Conservation (phyloP, 2,113 vertebrate species). For the Hippocampus guttulatus region DNA sequence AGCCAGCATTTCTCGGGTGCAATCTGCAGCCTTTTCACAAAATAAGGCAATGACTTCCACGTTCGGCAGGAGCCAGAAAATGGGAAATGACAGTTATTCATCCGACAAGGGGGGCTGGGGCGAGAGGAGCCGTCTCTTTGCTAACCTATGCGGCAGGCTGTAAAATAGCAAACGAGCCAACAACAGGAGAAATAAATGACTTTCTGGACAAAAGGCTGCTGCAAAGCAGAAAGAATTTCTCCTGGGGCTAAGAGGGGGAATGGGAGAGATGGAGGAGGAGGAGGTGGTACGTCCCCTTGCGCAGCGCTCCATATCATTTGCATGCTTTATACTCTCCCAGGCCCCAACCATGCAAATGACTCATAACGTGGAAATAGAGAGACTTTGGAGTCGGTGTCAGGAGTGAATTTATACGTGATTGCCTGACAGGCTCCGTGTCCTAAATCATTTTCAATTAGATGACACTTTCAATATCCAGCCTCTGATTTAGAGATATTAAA, state of each 20-base stretch:
- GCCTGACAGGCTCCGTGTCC: constrained; percentile 60
- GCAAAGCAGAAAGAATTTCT: constrained; percentile 72
- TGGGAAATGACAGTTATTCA: constrained; percentile 66
- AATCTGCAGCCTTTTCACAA: constrained; percentile 43
- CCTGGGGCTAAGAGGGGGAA: constrained; percentile 61
- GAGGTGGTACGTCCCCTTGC: constrained; percentile 70
- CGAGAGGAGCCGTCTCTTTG: constrained; percentile 20
- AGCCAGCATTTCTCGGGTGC: constrained; percentile 33
- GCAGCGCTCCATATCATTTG: constrained; percentile 73
- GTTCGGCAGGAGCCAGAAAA: constrained; percentile 53
- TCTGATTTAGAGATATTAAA: constrained; percentile 78
- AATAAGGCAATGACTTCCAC: constrained; percentile 60
- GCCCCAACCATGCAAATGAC: constrained; percentile 78
- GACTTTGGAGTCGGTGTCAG: constrained; percentile 72
- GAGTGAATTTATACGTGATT: constrained; percentile 74
- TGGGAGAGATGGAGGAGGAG: constrained; percentile 40
- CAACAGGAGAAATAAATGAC: constrained; percentile 73
- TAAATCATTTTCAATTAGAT: constrained; percentile 82
- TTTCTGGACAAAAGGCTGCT: constrained; percentile 73
- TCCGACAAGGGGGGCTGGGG: constrained; percentile 33
- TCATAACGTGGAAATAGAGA: constrained; percentile 75
- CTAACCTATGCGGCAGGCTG: constrained; percentile 59
- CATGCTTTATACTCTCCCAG: constrained; percentile 77
- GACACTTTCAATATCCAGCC: constrained; percentile 78
- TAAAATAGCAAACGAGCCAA: constrained; percentile 60